These are phyloP conservation scores for Edolisoma coerulescens DNA, from an alignment of 2,113 vertebrate genomes.

Conservation along the genomic window DNA sequence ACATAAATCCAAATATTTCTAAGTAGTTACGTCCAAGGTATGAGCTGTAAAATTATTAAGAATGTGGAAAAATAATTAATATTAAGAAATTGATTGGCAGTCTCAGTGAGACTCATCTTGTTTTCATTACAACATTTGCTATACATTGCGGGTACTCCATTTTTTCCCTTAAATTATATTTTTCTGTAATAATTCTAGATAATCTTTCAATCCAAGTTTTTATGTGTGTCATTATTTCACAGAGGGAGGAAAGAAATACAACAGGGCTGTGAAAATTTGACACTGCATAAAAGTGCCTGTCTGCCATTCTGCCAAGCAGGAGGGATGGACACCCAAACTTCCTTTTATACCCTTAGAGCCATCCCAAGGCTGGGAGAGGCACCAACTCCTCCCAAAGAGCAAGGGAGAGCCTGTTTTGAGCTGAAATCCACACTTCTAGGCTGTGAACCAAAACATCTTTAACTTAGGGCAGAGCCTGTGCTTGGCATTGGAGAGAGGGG, in stretches of 20 bases:
- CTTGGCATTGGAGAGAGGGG: not conserved
- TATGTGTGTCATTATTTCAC: not conserved
- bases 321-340: not conserved
- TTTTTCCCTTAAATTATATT: not conserved
- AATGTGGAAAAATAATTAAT: not conserved
- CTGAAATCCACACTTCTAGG: not conserved
- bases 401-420: not conserved
- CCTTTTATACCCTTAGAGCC: not conserved
- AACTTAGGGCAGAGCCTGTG: not conserved
- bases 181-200: not conserved
- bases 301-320: not conserved
- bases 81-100: not conserved
- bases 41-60: not conserved
- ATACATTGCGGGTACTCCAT: not conserved
- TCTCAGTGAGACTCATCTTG: not conserved
- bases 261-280: not conserved
- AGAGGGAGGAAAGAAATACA: not conserved
- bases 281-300: not conserved
- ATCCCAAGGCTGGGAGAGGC: not conserved
- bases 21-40: not conserved
- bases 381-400: accelerated
- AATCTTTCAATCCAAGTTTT: not conserved
- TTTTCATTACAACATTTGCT: not conserved
- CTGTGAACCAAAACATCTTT: not conserved
- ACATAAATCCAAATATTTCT: not conserved